Conservation (phyloP, 2,113 vertebrate genomes). For the Lampris megalopsis region DNA sequence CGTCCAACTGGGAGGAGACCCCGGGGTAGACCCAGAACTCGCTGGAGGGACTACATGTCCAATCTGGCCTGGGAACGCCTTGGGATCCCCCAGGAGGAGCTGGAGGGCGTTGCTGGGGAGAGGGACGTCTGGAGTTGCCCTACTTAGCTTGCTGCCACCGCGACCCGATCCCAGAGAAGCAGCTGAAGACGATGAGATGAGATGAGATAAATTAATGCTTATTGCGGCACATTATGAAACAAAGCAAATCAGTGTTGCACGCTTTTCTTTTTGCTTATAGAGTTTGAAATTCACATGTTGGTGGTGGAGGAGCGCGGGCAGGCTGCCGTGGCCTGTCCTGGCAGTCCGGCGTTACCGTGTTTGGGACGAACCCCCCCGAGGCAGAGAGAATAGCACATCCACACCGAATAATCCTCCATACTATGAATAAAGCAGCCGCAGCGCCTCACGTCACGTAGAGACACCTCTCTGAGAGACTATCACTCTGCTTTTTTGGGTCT, state of each 20-base stretch:
- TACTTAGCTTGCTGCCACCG: no score
- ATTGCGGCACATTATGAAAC: not conserved
- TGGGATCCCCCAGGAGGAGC: no score
- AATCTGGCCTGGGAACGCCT: no score
- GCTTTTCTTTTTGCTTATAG: not conserved
- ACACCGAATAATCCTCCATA: constrained; percentile 42
- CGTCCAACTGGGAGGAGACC: no score
- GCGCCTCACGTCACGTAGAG: constrained; percentile 49
- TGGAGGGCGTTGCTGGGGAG: no score
- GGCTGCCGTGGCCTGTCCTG: constrained; percentile 22
- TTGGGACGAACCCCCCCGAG: constrained; percentile 22
- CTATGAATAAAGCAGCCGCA: constrained; percentile 31
- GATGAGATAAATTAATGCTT: not conserved
- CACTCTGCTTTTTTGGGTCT: constrained; percentile 28
- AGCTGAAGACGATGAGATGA: constrained; percentile 2
- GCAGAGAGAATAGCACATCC: constrained; percentile 30
- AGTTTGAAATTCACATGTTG: not conserved
- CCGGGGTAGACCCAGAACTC: no score
- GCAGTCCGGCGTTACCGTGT: constrained; percentile 1
- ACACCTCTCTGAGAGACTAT: constrained; percentile 17
- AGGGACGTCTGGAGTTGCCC: no score
- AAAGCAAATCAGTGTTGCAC: not conserved
- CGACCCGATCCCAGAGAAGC: no score
- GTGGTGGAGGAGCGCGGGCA: constrained; percentile 25
- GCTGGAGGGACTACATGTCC: no score